Evolutionary conservation across 1,140 invertebrate genomes (phyloP), one percentile per base, ranked within the genome.

Genomic region (Dreissena rostriformis): DNA sequence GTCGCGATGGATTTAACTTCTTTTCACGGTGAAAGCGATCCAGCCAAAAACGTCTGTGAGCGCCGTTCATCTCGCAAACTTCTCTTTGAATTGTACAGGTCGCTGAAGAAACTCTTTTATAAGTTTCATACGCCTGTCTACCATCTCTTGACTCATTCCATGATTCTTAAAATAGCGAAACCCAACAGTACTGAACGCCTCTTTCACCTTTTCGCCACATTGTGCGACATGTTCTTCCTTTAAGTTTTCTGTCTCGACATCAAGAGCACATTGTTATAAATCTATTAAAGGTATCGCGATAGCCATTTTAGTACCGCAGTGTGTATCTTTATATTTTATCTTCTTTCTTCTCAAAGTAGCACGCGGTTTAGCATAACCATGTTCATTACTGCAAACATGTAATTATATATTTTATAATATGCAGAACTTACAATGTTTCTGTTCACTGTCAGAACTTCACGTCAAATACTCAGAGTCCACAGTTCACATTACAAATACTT

Each of bases 121-220:
- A 10, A 68, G 63, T 51, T 17, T 15, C n/a, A 73, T 78, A 53
- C 78, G 78, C 72, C 67, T 71, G 11, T 82, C 79, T 22, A 81
- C 57, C n/a, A 80, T 19, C 15, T 68, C 28, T 22, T 74, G 71
- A 22, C 39, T 24, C 10, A 80, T 82, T 10, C 86, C 86, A 61
- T 86, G 78, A 29, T 86, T 86, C 73, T 84, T 84, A 19, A 84
- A n/a, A 52, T 86, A 86, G 29, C 82, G 84, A 67, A 86, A 86
- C 39, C 86, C 86, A 26, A 82, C 67, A 15, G 67, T 70, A n/a
- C 57, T 26, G 2, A 86, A 78, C 0, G 86, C 86, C 0, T 81
- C 73, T 77, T 79, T 81, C 1, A 86, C 39, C n/a, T 68, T n/a
- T 24, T 52, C 17, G 14, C 77, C 86, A n/a, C 84, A 39, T 22